These are phyloP conservation scores for Gnathonemus longibarbis DNA, from an alignment of 2,113 vertebrate genomes.

Conservation along the genomic window DNA sequence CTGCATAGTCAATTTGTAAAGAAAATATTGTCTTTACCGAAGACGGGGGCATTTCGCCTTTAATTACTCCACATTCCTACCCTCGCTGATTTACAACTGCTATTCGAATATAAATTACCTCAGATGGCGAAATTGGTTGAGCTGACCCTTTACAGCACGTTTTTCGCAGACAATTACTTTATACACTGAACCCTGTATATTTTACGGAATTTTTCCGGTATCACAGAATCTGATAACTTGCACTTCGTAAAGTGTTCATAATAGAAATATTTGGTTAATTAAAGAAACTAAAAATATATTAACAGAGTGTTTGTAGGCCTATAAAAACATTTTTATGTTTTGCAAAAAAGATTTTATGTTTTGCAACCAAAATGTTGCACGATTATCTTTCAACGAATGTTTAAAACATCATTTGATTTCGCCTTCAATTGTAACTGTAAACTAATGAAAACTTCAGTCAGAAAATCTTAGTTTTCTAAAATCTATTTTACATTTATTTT, in stretches of 20 bases:
- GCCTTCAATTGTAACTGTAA: background rate
- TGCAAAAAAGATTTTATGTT: background rate
- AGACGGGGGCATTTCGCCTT: background rate
- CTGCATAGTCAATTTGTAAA: conserved; percentile 23
- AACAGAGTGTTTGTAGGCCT: background rate
- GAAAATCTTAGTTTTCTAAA: background rate
- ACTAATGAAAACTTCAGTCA: background rate
- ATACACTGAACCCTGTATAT: background rate
- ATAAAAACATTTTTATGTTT: background rate
- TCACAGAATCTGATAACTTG: background rate
- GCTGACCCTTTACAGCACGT: background rate
- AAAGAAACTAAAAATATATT: background rate
- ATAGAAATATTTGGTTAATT: background rate
- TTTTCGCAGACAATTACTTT: background rate
- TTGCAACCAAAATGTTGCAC: background rate
- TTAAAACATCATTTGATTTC: background rate
- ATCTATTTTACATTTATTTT: background rate
- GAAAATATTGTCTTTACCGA: conserved; percentile 25
- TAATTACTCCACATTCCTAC: conserved; percentile 8
- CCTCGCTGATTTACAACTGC: background rate
- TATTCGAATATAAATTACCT: conserved; percentile 14
- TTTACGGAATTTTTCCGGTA: background rate
- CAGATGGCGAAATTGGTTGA: background rate
- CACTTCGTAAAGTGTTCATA: background rate
- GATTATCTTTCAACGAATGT: background rate